These are phyloP conservation scores for Phenganax subtilis DNA, from an alignment of 92 coral and sea anemone genomes.

Conservation along the genomic window DNA sequence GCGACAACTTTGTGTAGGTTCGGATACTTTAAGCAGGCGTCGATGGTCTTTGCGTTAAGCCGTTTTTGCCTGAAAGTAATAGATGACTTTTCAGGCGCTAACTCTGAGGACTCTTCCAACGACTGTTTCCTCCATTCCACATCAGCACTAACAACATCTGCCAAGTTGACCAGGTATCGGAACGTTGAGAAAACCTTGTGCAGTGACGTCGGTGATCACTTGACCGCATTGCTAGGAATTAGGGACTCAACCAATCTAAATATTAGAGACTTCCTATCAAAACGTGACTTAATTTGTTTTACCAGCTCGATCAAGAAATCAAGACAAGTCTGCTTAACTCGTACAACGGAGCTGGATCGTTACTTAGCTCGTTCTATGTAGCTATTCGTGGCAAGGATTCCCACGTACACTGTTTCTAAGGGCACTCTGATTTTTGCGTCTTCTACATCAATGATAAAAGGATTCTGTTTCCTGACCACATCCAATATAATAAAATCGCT, in stretches of 20 bases:
- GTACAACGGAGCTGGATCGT: too few species aligned
- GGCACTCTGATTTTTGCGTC: not conserved
- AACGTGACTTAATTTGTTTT: too few species aligned
- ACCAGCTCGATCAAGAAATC: slow-evolving; percentile 5
- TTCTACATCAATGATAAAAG: slow-evolving; percentile 1
- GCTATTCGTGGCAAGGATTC: not conserved
- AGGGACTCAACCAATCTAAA: not conserved
- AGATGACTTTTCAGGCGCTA: not conserved
- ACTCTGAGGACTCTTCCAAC: not conserved
- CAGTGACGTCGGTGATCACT: not conserved
- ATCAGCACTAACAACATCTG: not conserved
- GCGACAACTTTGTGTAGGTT: too few species aligned
- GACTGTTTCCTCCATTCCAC: not conserved
- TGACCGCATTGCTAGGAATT: slow-evolving; percentile 2
- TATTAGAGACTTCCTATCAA: not conserved
- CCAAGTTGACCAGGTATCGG: not conserved
- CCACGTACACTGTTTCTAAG: not conserved
- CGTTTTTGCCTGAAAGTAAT: too few species aligned
- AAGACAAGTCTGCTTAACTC: not conserved
- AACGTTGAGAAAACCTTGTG: not conserved
- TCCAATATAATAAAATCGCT: not conserved
- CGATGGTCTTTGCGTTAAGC: too few species aligned
- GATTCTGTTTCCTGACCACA: not conserved
- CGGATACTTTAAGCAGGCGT: too few species aligned
- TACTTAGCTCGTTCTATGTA: not conserved